phyloP scores from a whole-genome alignment of 2,797 vertebrate species.

The Mionectes olivaceus region DNA sequence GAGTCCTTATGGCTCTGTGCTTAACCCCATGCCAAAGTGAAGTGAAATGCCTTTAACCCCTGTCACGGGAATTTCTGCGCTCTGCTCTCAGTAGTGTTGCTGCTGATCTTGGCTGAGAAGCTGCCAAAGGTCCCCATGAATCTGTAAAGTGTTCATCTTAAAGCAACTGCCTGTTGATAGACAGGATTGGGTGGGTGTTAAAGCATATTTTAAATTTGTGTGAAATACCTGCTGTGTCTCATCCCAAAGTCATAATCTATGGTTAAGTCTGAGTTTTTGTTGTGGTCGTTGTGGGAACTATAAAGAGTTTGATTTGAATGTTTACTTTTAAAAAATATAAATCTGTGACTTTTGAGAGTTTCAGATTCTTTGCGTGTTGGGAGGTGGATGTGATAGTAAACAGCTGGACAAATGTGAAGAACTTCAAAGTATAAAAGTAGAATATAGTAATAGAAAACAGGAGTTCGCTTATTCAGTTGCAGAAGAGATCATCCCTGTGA shows the following conservation, averaged over 20 bases:
- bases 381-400: conserved; percentile 3
- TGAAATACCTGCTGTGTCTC: not conserved
- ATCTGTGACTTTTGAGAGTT: not conserved
- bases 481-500: not conserved
- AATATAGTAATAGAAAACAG: not conserved
- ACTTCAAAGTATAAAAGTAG: not conserved
- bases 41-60: not conserved
- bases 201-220: not conserved
- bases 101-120: not conserved
- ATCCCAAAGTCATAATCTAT: not conserved
- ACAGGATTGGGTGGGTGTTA: not conserved
- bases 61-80: not conserved
- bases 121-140: not conserved
- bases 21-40: not conserved
- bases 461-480: not conserved
- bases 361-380: not conserved
- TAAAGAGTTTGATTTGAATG: conserved; percentile 17
- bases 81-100: not conserved
- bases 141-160: not conserved
- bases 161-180: not conserved
- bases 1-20: not conserved
- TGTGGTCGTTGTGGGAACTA: not conserved
- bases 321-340: not conserved
- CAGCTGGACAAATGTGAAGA: conserved; percentile 16
- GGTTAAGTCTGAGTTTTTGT: not conserved